Conservation (phyloP, 2,888 invertebrate species). For the Philonicus albiceps region DNA sequence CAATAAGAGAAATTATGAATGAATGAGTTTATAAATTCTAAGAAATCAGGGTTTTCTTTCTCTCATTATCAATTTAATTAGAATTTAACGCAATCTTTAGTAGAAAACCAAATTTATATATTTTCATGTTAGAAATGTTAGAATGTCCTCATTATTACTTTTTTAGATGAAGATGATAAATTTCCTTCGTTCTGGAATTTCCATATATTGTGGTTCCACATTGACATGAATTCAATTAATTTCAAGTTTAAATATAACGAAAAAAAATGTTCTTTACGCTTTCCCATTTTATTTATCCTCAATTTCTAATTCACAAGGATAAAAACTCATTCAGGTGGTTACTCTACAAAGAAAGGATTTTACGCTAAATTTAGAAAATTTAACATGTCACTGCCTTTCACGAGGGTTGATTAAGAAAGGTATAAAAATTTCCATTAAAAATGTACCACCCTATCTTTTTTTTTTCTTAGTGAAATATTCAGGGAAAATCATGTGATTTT, state of each 20-base stretch:
- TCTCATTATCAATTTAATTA: background rate
- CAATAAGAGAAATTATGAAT: background rate
- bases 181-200: background rate
- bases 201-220: background rate
- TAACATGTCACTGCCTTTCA: background rate
- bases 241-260: background rate
- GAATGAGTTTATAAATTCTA: background rate
- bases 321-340: background rate
- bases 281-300: background rate
- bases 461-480: background rate
- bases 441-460: background rate
- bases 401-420: background rate
- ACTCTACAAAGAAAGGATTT: background rate
- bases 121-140: too few relatives aligned
- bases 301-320: background rate
- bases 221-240: background rate
- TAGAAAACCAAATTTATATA: too few relatives aligned
- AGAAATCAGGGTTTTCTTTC: background rate
- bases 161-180: too few relatives aligned
- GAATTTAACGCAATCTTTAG: too few relatives aligned
- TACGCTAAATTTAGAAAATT: background rate
- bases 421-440: background rate
- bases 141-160: too few relatives aligned
- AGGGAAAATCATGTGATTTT: background rate
- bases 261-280: background rate